Base-by-base conservation (phyloP, 2,113 vertebrate genomes). In the Calyptommatus sinebrachiatus region DNA sequence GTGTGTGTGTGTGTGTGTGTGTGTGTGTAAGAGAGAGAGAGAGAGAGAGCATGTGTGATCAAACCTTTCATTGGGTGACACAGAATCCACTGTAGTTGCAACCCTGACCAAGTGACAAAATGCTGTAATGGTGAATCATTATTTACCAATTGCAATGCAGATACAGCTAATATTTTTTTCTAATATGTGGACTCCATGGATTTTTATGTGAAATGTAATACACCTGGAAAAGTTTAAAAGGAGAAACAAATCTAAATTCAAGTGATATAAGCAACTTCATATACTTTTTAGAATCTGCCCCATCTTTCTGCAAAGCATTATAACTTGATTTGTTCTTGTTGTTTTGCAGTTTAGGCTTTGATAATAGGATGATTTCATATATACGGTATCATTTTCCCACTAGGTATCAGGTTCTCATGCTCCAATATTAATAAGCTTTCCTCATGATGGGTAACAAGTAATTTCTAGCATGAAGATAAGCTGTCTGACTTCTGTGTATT, bases 381-480 rank as follows among this genome's bases (percentile, higher is more conserved):
- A 73, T 31, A 63, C 3, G 2, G 3, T 60, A n/a, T 45, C 35
- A 24, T 65, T 77, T 79, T 48, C 73, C 61, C 69, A 81, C n/a
- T 62, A 46, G 3, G n/a, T 70, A 29, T 82, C 1, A 82, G 48
- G 1, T 45, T 24, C 74, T 20, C 22, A 60, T 80, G 74, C 1
- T n/a, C 14, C 5, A 28, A 50, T 45, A 28, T 63, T 87, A 72
- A 9, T 28, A 69, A 77, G 26, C 77, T 84, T 68, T 0, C 29
- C 7, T 48, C 50, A 45, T 65, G 8, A 10, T 20, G 67, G 66
- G 45, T 3, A 57, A 7, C 7, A 78, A 11, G 7, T 61, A 82
- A 63, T 46, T 71, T 71, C 73, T 82, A 81, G 53, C 63, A 73
- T 5, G 9, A 83, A 76, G 50, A 88, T 84, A 88, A 85, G 78